A percentile compares a stretch with the other conserved stretches of the same genome.
Evolutionary conservation across 2,888 invertebrate species (phyloP).

Genomic region (Falcaria lacertinaria): DNA sequence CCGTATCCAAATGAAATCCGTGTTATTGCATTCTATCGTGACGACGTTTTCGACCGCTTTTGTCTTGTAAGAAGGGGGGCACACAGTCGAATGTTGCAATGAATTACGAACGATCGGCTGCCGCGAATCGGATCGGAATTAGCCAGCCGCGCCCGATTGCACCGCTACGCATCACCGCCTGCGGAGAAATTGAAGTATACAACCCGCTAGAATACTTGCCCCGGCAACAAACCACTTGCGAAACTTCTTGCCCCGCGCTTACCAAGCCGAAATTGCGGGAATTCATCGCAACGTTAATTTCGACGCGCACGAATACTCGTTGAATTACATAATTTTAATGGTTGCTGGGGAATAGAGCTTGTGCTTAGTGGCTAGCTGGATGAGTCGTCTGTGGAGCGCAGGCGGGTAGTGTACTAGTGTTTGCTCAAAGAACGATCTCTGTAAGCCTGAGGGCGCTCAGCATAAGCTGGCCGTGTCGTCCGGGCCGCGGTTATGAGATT

Average conservation of each 20-base stretch:
- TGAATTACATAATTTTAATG: constrained; percentile 39
- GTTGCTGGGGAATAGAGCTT: constrained; percentile 36
- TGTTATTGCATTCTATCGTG: constrained; percentile 29
- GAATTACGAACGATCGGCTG: constrained; percentile 34
- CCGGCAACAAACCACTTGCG: constrained; percentile 55
- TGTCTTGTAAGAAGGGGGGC: constrained; percentile 51
- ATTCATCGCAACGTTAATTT: constrained; percentile 49
- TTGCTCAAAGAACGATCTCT: constrained; percentile 60
- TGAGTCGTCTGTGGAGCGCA: constrained; percentile 5
- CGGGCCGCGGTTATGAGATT: constrained; percentile 70
- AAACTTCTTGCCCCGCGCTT: constrained; percentile 57
- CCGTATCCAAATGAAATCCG: constrained; percentile 26
- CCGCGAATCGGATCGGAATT: constrained; percentile 71
- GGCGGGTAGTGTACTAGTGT: constrained; percentile 28
- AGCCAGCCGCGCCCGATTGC: constrained; percentile 74
- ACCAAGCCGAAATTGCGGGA: constrained; percentile 43
- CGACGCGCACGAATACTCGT: constrained; percentile 47
- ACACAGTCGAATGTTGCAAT: constrained; percentile 58
- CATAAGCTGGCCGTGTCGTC: constrained; percentile 60
- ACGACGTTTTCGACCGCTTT: constrained; percentile 47
- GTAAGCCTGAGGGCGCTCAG: constrained; percentile 61
- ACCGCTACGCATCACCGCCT: constrained; percentile 63
- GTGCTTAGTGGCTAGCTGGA: constrained; percentile 17
- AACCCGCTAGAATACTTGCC: constrained; percentile 57
- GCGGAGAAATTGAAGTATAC: constrained; percentile 73